A percentile compares a stretch with the other conserved stretches of the same genome.
Evolutionary conservation across 2,888 invertebrate species (phyloP).

Genomic region (Cheilosia vernalis): DNA sequence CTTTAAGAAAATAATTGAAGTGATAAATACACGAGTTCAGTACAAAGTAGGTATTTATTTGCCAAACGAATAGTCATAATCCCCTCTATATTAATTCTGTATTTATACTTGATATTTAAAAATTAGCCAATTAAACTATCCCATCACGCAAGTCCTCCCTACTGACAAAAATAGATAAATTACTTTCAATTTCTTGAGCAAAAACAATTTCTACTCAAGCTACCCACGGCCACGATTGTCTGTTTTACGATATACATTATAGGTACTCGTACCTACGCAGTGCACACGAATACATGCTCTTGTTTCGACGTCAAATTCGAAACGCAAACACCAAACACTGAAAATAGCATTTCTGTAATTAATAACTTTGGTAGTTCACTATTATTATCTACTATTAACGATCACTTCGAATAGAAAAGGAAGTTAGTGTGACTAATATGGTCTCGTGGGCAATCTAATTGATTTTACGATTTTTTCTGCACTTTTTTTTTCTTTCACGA

Average conservation of each 20-base stretch:
- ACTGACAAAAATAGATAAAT: background rate
- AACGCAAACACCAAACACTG: too few species aligned
- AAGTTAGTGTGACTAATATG: slow-evolving; percentile 38
- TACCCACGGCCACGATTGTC: too few species aligned
- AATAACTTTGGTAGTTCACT: background rate
- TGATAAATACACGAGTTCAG: too few species aligned
- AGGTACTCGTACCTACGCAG: too few species aligned
- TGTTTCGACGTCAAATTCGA: too few species aligned
- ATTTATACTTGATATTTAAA: background rate
- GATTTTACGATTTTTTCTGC: slow-evolving; percentile 9
- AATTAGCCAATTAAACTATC: background rate
- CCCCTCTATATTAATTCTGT: too few species aligned
- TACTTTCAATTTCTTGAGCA: background rate
- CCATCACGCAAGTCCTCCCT: background rate
- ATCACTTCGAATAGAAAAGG: background rate
- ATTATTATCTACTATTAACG: background rate
- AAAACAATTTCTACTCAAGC: too few species aligned
- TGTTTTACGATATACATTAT: too few species aligned
- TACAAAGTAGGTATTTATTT: too few species aligned
- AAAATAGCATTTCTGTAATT: background rate
- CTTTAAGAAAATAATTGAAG: too few species aligned
- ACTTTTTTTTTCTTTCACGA: background rate
- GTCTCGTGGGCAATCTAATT: slow-evolving; percentile 11
- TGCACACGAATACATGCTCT: too few species aligned
- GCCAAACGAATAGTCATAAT: too few species aligned